These are phyloP conservation scores for Agapornis canus DNA, from an alignment of 2,797 vertebrate genomes.

Conservation along the genomic window DNA sequence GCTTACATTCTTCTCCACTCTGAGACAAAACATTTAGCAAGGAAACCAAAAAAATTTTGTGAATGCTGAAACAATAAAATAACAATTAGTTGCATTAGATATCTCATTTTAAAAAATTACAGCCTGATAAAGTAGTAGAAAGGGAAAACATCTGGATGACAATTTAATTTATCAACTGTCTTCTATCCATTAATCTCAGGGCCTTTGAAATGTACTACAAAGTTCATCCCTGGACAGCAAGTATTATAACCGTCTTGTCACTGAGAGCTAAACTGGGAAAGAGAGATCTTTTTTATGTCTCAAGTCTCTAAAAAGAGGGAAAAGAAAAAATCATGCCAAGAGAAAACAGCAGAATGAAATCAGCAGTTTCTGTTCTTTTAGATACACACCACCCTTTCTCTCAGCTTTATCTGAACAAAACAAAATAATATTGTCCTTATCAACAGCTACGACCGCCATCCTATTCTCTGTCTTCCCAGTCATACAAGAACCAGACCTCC, in stretches of 20 bases:
- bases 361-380: neutral
- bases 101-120: conserved; percentile 32
- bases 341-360: neutral
- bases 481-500: neutral
- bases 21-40: neutral
- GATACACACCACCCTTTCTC: neutral
- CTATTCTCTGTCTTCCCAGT: neutral
- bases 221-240: neutral
- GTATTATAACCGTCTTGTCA: neutral
- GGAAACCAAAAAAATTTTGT: neutral
- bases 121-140: neutral
- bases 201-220: neutral
- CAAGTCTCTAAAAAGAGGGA: neutral
- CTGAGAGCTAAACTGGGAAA: neutral
- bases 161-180: neutral
- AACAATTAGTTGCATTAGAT: conserved; percentile 49
- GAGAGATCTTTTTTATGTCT: neutral
- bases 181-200: neutral
- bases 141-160: conserved; percentile 33
- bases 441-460: neutral
- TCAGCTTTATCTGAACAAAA: neutral
- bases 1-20: neutral
- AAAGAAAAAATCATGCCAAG: neutral
- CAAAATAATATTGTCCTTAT: neutral
- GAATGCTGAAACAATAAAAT: neutral